Evolutionary conservation across 2,888 invertebrate species (phyloP).

Genomic region (Alitta virens): DNA sequence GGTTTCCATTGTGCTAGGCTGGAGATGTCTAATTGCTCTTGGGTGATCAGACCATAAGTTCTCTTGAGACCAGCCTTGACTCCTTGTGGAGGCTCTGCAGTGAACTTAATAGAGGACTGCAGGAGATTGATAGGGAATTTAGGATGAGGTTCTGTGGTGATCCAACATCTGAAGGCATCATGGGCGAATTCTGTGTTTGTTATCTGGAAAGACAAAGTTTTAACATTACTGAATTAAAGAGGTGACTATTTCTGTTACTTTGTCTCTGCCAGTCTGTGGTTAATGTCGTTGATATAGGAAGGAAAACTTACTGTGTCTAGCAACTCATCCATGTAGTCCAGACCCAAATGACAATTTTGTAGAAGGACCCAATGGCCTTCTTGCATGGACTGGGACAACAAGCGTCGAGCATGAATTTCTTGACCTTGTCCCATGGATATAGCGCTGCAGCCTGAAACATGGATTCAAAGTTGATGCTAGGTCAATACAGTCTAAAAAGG

Average conservation of each 20-base stretch:
- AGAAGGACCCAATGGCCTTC: conserved; percentile 89
- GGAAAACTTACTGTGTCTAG: conserved; percentile 75
- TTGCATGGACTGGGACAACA: conserved; percentile 76
- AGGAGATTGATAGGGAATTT: conserved; percentile 85
- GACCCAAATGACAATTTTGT: conserved; percentile 93
- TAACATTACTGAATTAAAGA: not conserved
- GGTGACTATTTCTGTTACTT: too few relatives aligned
- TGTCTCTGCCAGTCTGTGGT: too few relatives aligned
- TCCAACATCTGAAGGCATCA: conserved; percentile 84
- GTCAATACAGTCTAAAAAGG: too few relatives aligned
- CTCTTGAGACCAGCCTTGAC: conserved; percentile 89
- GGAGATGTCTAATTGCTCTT: conserved; percentile 70
- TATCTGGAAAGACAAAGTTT: conserved; percentile 4
- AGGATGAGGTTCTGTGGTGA: conserved; percentile 90
- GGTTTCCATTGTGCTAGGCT: conserved; percentile 88
- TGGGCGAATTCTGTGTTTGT: conserved; percentile 70
- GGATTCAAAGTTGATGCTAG: not conserved
- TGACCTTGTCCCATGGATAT: conserved; percentile 99
- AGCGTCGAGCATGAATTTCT: conserved; percentile 79
- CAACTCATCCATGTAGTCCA: conserved; percentile 89
- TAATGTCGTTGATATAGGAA: too few relatives aligned
- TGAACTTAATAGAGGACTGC: conserved; percentile 94
- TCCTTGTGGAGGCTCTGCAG: conserved; percentile 95
- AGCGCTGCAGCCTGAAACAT: conserved; percentile 62
- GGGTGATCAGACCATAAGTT: conserved; percentile 85